Percentiles rank a stretch among this genome's conserved stretches.
Evolutionary conservation across 2,797 vertebrate genomes (phyloP).

Genomic region (Urocyon cinereoargenteus): DNA sequence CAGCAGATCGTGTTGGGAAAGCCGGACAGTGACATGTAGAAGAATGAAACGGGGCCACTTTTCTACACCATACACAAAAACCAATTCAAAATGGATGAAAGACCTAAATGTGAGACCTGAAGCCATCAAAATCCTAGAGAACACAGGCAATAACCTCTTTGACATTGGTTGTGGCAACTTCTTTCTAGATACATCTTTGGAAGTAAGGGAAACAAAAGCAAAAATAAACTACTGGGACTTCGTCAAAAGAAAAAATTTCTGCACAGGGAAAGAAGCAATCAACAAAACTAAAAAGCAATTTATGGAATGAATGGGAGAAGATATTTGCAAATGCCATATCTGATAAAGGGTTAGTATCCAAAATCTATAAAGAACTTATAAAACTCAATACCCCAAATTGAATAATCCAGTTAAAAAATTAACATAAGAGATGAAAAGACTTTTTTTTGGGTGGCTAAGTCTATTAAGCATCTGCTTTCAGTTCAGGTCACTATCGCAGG

Average conservation of each 20-base stretch:
- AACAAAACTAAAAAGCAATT: neutral
- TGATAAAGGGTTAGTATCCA: neutral
- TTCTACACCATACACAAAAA: neutral
- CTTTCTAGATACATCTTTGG: neutral
- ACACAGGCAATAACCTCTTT: neutral
- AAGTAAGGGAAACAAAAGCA: neutral
- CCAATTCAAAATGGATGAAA: neutral
- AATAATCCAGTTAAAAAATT: neutral
- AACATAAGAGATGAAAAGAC: neutral
- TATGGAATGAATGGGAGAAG: neutral
- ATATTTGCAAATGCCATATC: neutral
- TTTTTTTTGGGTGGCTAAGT: neutral
- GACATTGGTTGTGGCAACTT: neutral
- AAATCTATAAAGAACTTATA: neutral
- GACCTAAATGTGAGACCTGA: neutral
- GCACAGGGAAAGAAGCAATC: neutral
- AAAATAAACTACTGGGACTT: neutral
- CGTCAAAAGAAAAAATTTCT: neutral
- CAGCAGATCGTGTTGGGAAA: neutral
- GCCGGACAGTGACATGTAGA: neutral
- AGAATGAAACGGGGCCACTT: neutral
- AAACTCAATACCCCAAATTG: neutral
- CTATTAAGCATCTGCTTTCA: too few species aligned
- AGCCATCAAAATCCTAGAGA: neutral
- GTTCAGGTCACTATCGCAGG: too few species aligned